Conservation (phyloP, 2,113 vertebrate genomes). For the Mirza zaza region DNA sequence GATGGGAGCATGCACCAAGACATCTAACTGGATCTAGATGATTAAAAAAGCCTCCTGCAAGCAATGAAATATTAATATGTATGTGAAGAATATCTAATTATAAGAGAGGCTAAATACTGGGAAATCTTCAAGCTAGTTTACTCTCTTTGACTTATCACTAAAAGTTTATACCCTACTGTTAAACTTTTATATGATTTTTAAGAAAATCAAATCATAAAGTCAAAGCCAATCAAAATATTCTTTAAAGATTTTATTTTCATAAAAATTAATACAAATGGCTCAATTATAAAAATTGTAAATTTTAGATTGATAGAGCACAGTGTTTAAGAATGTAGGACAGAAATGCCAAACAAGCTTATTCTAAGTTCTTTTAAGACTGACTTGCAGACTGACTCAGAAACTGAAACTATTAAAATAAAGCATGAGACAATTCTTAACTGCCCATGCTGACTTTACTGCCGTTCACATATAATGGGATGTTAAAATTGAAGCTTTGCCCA, state of each 20-base stretch:
- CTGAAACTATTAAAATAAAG: background rate
- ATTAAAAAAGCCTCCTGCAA: background rate
- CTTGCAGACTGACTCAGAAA: background rate
- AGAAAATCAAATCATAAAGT: background rate
- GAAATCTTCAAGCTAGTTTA: background rate
- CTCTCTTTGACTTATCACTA: background rate
- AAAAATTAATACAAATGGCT: background rate
- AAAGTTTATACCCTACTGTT: background rate
- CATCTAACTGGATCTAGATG: background rate
- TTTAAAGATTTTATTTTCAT: background rate
- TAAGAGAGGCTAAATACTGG: background rate
- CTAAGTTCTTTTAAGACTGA: background rate
- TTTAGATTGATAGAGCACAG: background rate
- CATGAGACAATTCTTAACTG: background rate
- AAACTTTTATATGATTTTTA: background rate
- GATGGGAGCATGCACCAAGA: background rate
- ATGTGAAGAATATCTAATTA: background rate
- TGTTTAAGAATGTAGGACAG: background rate
- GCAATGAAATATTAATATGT: background rate
- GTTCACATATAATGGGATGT: background rate
- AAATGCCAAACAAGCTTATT: background rate
- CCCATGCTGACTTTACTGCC: background rate
- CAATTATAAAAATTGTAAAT: background rate
- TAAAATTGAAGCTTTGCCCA: conserved; percentile 18
- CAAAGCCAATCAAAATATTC: background rate